Percentiles rank a stretch among this genome's conserved stretches.
These are phyloP conservation scores for Timandra comae DNA, from an alignment of 2,888 invertebrate genomes.

Conservation along the genomic window DNA sequence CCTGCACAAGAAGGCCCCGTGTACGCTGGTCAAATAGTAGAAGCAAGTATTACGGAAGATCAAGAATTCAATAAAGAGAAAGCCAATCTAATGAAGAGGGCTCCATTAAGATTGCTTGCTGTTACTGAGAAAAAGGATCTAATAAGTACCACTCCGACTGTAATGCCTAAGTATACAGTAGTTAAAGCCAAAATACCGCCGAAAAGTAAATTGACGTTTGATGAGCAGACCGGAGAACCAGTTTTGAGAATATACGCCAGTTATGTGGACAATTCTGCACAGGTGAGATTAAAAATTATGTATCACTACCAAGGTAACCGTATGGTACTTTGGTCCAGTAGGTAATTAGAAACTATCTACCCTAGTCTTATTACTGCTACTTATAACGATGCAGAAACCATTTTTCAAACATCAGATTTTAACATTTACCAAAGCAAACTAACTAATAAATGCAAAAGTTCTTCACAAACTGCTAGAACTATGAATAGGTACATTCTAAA, in stretches of 20 bases:
- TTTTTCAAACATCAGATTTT: no score
- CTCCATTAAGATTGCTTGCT: conserved; percentile 51
- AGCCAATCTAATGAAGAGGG: conserved; percentile 41
- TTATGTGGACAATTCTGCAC: conserved; percentile 50
- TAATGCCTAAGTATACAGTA: conserved; percentile 36
- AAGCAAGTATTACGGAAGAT: conserved; percentile 62
- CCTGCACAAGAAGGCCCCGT: conserved; percentile 49
- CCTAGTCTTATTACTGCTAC: no score
- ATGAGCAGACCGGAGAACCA: conserved; percentile 65
- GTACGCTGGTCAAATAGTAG: conserved; percentile 63
- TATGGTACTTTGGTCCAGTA: no score
- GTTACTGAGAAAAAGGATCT: conserved; percentile 42
- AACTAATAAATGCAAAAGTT: no score
- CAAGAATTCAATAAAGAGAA: conserved; percentile 60
- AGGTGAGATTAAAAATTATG: conserved; percentile 45
- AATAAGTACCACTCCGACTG: conserved; percentile 22
- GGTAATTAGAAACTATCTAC: no score
- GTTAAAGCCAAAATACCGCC: conserved; percentile 64
- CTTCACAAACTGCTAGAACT: no score
- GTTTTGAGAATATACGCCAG: conserved; percentile 76
- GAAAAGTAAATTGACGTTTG: conserved; percentile 60
- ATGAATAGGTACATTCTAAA: no score
- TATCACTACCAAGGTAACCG: no score
- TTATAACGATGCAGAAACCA: no score
- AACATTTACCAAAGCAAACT: no score